Conservation (phyloP, 2,888 invertebrate genomes). For the Aquatica leii region DNA sequence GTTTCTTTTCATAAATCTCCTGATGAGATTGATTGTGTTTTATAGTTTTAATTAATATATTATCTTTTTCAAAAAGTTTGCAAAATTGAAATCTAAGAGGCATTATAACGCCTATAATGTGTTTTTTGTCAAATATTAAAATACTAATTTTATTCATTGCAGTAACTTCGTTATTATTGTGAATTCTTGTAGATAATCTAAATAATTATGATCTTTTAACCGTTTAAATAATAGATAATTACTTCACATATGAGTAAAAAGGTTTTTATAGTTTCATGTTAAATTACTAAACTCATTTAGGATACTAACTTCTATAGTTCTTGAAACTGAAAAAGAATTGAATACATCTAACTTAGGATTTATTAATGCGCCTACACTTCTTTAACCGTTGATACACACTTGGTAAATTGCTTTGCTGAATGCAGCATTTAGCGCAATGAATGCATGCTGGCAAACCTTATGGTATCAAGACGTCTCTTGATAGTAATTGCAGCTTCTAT, state of each 20-base stretch:
- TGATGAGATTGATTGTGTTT: constrained; percentile 37
- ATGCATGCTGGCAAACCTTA: no score
- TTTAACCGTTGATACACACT: no score
- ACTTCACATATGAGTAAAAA: constrained; percentile 20
- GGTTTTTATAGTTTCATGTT: not conserved
- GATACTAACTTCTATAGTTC: no score
- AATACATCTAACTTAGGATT: no score
- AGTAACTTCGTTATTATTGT: constrained; percentile 21
- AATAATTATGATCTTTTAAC: constrained; percentile 11
- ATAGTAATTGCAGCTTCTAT: no score
- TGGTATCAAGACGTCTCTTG: no score
- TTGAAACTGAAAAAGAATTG: no score
- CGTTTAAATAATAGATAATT: no score
- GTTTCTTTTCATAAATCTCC: constrained; percentile 43
- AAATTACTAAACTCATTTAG: no score
- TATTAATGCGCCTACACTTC: constrained; percentile 36
- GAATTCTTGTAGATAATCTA: constrained; percentile 19
- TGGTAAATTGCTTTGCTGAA: not conserved
- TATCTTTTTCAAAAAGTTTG: constrained; percentile 30
- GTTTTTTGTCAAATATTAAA: no score
- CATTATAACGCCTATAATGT: constrained; percentile 23
- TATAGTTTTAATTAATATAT: constrained; percentile 19
- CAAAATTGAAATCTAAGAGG: constrained; percentile 32
- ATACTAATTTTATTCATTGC: constrained; percentile 8
- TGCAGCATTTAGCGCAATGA: no score